Evolutionary conservation across 2,888 invertebrate genomes (phyloP).

Genomic region (Tetrapedia diversipes): DNA sequence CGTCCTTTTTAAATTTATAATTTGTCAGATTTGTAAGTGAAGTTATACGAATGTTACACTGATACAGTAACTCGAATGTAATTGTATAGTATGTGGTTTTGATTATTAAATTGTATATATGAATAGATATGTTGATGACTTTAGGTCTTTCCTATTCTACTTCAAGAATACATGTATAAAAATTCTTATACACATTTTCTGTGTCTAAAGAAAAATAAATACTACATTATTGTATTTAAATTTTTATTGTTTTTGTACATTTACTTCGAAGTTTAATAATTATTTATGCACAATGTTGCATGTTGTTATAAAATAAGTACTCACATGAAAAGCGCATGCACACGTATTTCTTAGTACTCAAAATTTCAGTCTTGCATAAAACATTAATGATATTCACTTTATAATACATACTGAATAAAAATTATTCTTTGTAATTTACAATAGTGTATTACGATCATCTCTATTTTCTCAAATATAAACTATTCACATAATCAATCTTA

Average conservation of each 20-base stretch:
- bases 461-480: slow-evolving; percentile 25
- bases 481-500: slow-evolving; percentile 24
- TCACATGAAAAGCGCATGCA: slow-evolving; percentile 55
- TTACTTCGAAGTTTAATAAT: slow-evolving; percentile 53
- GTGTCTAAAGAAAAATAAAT: background rate
- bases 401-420: slow-evolving; percentile 33
- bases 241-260: slow-evolving; percentile 72
- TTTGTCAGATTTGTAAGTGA: too few relatives aligned
- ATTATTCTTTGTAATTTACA: slow-evolving; percentile 20
- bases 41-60: too few relatives aligned
- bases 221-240: slow-evolving; percentile 34
- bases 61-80: too few relatives aligned
- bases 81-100: too few relatives aligned
- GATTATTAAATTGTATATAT: too few relatives aligned
- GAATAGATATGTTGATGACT: too few relatives aligned
- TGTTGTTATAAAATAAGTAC: slow-evolving; percentile 61
- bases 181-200: background rate
- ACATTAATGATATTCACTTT: slow-evolving; percentile 51
- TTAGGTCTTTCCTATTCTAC: too few relatives aligned
- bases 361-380: slow-evolving; percentile 74
- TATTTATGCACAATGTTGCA: slow-evolving; percentile 49
- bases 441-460: slow-evolving; percentile 30
- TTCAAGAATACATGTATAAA: too few relatives aligned
- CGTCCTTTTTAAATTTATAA: too few relatives aligned
- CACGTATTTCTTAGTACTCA: slow-evolving; percentile 57